Evolutionary conservation across 2,113 vertebrate genomes (phyloP).

Genomic region (Isurus oxyrinchus): DNA sequence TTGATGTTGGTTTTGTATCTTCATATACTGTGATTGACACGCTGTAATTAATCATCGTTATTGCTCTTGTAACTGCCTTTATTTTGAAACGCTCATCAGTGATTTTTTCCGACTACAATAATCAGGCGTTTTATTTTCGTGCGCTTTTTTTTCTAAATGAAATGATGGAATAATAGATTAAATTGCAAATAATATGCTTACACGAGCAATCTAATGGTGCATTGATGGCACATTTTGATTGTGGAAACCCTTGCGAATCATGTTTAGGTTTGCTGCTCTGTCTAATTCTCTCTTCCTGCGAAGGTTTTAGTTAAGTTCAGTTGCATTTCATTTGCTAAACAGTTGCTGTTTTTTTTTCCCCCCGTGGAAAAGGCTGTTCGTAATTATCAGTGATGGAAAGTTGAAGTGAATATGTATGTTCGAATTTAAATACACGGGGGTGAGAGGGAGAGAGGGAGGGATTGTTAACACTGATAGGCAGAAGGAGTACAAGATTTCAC

Average conservation of each 20-base stretch:
- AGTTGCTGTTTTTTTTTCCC: not conserved
- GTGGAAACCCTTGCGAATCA: not conserved
- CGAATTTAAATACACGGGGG: not conserved
- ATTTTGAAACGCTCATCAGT: slow-evolving; percentile 70
- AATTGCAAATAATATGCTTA: slow-evolving; percentile 52
- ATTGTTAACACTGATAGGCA: not conserved
- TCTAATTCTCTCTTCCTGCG: not conserved
- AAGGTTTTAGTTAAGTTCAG: not conserved
- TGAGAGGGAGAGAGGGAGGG: not conserved
- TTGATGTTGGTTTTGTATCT: slow-evolving; percentile 70
- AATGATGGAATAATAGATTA: slow-evolving; percentile 52
- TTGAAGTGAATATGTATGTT: not conserved
- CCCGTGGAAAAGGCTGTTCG: too few relatives aligned
- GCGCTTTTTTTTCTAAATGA: slow-evolving; percentile 39
- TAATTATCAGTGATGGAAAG: too few relatives aligned
- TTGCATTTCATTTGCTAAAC: not conserved
- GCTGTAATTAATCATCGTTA: slow-evolving; percentile 76
- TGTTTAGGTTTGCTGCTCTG: not conserved
- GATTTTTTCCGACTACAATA: slow-evolving; percentile 68
- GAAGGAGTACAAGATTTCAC: not conserved
- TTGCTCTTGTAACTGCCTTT: slow-evolving; percentile 71
- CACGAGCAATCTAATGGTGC: not conserved
- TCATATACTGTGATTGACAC: slow-evolving; percentile 76
- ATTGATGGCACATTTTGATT: not conserved
- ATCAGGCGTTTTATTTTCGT: slow-evolving; percentile 52